Evolutionary conservation across 2,888 invertebrate species (phyloP).

Genomic region (Synanthedon tipuliformis): DNA sequence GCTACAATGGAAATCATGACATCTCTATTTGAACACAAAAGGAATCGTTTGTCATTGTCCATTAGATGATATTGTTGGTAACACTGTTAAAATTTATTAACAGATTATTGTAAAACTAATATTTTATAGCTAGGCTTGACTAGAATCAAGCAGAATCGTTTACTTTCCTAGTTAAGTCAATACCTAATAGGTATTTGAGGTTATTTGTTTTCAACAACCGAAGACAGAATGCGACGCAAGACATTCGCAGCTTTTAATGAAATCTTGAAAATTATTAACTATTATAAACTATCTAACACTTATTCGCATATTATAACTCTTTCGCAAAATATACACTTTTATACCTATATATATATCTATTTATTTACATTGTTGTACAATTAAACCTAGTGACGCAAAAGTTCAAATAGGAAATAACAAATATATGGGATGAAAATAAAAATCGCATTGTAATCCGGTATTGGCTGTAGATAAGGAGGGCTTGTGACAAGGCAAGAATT

Average conservation of each 20-base stretch:
- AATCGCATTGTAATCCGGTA: slow-evolving; percentile 71
- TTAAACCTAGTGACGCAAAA: neutral
- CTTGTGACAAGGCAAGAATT: slow-evolving; percentile 71
- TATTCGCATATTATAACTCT: no score
- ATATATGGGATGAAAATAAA: slow-evolving; percentile 60
- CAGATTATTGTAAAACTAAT: slow-evolving; percentile 1
- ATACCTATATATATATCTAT: neutral
- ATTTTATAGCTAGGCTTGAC: no score
- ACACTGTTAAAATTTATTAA: slow-evolving; percentile 7
- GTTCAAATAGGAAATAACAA: slow-evolving; percentile 2
- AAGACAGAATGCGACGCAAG: no score
- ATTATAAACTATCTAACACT: no score
- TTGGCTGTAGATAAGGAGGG: slow-evolving; percentile 69
- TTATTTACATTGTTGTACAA: neutral
- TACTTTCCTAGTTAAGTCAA: no score
- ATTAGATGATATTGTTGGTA: slow-evolving; percentile 61
- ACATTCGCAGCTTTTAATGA: no score
- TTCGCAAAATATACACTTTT: no score
- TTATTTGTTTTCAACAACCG: no score
- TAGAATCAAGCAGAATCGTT: no score
- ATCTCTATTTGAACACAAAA: slow-evolving; percentile 55
- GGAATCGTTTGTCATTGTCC: slow-evolving; percentile 67
- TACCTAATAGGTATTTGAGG: no score
- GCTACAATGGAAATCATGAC: slow-evolving; percentile 46
- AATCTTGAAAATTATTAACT: no score